phyloP scores from a whole-genome alignment of 2,113 vertebrate genomes.

The Progne subis region DNA sequence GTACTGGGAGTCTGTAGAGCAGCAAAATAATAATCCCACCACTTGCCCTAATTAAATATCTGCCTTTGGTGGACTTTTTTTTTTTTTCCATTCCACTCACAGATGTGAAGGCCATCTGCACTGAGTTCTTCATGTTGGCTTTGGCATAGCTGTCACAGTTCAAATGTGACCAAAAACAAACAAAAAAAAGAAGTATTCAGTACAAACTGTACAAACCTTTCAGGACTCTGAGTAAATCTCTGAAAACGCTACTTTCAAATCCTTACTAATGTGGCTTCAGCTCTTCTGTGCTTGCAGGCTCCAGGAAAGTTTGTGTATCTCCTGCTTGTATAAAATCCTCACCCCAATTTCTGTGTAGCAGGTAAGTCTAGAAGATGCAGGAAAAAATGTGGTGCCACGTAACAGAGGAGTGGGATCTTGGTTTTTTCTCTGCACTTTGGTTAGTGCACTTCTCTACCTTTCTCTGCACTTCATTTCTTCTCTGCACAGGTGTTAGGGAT shows the following conservation, averaged over 20 bases:
- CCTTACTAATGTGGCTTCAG: fast-evolving
- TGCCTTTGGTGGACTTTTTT: background rate
- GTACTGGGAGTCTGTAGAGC: background rate
- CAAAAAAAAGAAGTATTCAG: background rate
- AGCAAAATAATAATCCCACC: background rate
- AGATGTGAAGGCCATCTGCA: slow-evolving; percentile 36
- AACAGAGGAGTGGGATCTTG: background rate
- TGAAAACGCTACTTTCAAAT: background rate
- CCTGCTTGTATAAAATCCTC: background rate
- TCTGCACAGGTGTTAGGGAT: background rate
- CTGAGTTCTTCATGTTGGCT: background rate
- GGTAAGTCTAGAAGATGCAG: background rate
- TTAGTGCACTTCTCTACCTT: no score
- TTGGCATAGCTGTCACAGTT: background rate
- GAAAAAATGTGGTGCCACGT: background rate
- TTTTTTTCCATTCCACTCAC: background rate
- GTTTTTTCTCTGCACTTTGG: background rate
- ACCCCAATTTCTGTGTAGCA: background rate
- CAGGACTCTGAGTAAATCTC: background rate
- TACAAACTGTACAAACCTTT: background rate
- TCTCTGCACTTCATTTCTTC: background rate
- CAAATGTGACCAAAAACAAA: background rate
- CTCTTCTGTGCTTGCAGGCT: background rate
- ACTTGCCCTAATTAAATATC: slow-evolving; percentile 36
- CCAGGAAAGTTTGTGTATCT: background rate